These are phyloP conservation scores for Oligia strigilis DNA, from an alignment of 2,888 invertebrate genomes.

Conservation along the genomic window DNA sequence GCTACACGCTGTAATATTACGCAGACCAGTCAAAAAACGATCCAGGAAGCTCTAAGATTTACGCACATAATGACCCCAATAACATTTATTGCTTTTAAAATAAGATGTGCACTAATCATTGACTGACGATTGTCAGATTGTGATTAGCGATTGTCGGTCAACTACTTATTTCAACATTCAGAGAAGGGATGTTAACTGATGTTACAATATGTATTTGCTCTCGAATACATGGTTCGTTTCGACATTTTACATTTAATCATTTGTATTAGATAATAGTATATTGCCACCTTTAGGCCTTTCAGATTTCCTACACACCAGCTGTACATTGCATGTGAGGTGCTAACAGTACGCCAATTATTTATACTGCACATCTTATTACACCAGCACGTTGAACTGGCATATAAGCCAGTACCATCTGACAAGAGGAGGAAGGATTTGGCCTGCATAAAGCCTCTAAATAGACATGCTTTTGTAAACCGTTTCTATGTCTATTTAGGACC, in stretches of 20 bases:
- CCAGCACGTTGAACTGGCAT: too few relatives aligned
- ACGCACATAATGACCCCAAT: slow-evolving; percentile 38
- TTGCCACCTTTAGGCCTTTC: too few relatives aligned
- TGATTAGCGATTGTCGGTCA: slow-evolving; percentile 40
- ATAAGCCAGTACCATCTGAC: too few relatives aligned
- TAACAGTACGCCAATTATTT: too few relatives aligned
- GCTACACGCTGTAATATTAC: neutral
- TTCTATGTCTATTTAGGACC: too few relatives aligned
- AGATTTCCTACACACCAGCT: too few relatives aligned
- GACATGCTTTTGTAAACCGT: too few relatives aligned
- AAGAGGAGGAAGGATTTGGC: too few relatives aligned
- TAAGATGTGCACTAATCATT: slow-evolving; percentile 27
- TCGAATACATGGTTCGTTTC: slow-evolving; percentile 17
- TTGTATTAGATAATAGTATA: slow-evolving; percentile 24
- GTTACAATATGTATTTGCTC: slow-evolving; percentile 42
- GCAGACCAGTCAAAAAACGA: slow-evolving; percentile 15
- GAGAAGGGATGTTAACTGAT: slow-evolving; percentile 56
- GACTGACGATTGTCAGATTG: slow-evolving; percentile 39
- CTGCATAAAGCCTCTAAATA: too few relatives aligned
- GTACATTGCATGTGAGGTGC: too few relatives aligned
- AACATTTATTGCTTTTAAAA: slow-evolving; percentile 30
- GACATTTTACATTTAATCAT: slow-evolving; percentile 20
- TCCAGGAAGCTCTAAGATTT: slow-evolving; percentile 33
- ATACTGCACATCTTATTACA: too few relatives aligned
- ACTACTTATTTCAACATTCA: slow-evolving; percentile 56